A percentile compares a stretch with the other conserved stretches of the same genome.
These are phyloP conservation scores for Dinoponera quadriceps DNA, from an alignment of 1,140 invertebrate genomes.

Conservation along the genomic window DNA sequence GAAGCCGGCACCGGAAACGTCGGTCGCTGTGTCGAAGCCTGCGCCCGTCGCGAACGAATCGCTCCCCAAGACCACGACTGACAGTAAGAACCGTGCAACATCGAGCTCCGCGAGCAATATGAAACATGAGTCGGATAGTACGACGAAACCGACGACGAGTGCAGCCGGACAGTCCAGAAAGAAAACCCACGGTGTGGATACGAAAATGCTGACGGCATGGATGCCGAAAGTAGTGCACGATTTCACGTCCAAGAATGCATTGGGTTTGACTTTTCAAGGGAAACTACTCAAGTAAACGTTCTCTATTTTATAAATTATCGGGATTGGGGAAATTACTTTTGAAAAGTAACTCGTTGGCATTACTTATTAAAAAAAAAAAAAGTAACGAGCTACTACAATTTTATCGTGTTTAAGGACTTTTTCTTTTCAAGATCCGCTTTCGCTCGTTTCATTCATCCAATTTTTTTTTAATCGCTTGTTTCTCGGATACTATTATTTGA, in stretches of 20 bases:
- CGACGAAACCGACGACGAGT: not conserved
- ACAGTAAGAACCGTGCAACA: not conserved
- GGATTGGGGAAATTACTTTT: no score
- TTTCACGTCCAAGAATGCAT: conserved; percentile 11
- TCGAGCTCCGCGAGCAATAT: not conserved
- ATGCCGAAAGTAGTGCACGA: conserved; percentile 63
- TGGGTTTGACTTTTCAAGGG: conserved; percentile 75
- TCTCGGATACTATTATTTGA: no score
- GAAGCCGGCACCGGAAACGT: not conserved
- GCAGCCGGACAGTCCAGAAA: not conserved
- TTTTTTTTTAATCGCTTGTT: no score
- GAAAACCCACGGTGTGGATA: conserved; percentile 51
- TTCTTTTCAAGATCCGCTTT: no score
- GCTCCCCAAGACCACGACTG: not conserved
- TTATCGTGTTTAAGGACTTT: no score
- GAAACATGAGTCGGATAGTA: not conserved
- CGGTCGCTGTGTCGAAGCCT: not conserved
- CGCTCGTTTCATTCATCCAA: no score
- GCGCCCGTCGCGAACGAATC: not conserved
- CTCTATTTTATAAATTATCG: not conserved
- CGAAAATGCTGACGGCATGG: conserved; percentile 70
- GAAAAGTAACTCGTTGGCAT: no score
- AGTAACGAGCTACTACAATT: no score
- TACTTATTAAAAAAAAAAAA: no score
- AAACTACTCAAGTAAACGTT: conserved; percentile 74